Base-by-base conservation (phyloP, 2,888 invertebrate species). In the Papilio demoleus region DNA sequence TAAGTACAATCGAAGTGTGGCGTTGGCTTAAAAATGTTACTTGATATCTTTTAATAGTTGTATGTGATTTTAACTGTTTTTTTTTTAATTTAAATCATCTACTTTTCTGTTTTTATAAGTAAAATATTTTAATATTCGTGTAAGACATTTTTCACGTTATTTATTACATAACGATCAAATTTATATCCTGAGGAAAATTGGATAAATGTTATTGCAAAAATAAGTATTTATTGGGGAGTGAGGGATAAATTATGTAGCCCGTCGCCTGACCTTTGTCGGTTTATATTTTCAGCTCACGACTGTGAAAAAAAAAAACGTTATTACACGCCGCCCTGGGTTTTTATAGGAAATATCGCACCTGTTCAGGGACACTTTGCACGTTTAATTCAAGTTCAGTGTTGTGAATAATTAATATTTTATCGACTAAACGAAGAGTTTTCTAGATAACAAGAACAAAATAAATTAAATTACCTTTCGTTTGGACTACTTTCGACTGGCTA, bases 161-260 rank as follows among this genome's bases (percentile, higher is more conserved):
- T 68, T 63, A 68, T 68, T 58, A 47, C 45, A 58, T 68, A 68
- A 68, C 58, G 68, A 58, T 45, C 68, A 68, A 68, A 64, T 68
- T 68, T 68, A 68, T 68, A 68, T 68, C 68, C 64, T 64, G 68
- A 63, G 68, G 68, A 68, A 68, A 68, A 68, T 68, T 58, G 68
- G 68, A 68, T 68, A 58, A 68, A 68, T 68, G 68, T 68, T 68
- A 68, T 68, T 68, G 68, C 68, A 59, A 68, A 68, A 68, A 68
- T 68, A 68, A 68, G 68, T 68, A 68, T 68, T 68, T 68, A 68
- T 68, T 68, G 68, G 68, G 59, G 45, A 45, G 56, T 36, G 63
- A 17, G 68, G 68, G 59, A 68, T 68, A 68, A 68, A 64, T 68
- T 68, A 68, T 68, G 68, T 58, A 64, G 14, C 68, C 31, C 59